These are phyloP conservation scores for Acromyrmex heyeri DNA, from an alignment of 1,140 invertebrate species.

Conservation along the genomic window DNA sequence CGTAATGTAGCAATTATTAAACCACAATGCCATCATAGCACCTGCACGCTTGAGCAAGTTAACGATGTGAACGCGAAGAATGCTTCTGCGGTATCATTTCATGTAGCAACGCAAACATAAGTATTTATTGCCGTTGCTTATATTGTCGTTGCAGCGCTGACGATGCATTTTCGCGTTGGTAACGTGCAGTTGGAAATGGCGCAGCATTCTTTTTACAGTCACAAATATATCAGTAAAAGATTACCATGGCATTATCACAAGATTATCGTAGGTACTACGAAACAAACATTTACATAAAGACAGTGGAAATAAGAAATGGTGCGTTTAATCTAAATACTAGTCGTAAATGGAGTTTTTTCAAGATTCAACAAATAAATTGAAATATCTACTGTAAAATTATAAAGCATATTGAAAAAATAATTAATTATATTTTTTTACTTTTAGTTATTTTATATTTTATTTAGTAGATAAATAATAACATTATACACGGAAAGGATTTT, in stretches of 20 bases:
- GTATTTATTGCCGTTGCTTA: constrained; percentile 50
- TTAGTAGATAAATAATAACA: not conserved
- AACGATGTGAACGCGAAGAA: constrained; percentile 35
- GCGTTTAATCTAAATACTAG: constrained; percentile 3
- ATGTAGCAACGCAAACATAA: constrained; percentile 32
- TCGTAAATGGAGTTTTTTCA: not conserved
- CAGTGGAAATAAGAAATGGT: not conserved
- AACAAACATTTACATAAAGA: constrained; percentile 2
- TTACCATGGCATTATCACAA: constrained; percentile 5
- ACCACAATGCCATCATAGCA: constrained; percentile 10
- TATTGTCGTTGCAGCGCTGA: constrained; percentile 35
- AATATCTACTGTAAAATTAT: not conserved
- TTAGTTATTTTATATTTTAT: not conserved
- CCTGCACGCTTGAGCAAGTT: constrained; percentile 8
- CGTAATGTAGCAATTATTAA: constrained; percentile 27
- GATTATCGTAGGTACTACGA: not conserved
- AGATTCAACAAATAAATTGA: not conserved
- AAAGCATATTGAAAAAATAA: not conserved
- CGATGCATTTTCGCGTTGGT: constrained; percentile 31
- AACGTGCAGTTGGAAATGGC: not conserved
- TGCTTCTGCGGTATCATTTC: constrained; percentile 23
- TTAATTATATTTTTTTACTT: not conserved
- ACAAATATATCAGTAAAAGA: constrained; percentile 29
- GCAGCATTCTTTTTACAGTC: not conserved
- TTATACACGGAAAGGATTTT: too few relatives aligned